Conservation (phyloP, 2,888 invertebrate genomes). For the Cenopis cana region DNA sequence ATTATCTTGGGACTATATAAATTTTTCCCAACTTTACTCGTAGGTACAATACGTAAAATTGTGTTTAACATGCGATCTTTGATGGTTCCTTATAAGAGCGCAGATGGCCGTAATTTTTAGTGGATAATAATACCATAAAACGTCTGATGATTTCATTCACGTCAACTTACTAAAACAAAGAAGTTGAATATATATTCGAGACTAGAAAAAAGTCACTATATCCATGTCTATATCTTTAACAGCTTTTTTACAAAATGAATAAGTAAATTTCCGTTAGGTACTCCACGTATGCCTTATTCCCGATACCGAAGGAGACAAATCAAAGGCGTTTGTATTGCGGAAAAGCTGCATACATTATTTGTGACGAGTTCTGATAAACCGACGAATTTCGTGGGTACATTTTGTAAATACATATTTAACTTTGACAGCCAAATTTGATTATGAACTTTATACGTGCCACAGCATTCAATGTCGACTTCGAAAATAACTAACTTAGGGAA, state of each 20-base stretch:
- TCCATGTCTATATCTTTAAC: neutral
- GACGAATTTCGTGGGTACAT: constrained; percentile 54
- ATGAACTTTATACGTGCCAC: constrained; percentile 8
- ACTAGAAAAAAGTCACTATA: too few relatives aligned
- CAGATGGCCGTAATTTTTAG: too few relatives aligned
- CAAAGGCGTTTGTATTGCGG: constrained; percentile 69
- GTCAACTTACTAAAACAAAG: too few relatives aligned
- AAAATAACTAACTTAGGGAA: neutral
- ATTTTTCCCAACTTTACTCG: too few relatives aligned
- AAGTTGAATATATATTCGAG: too few relatives aligned
- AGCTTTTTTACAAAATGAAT: neutral
- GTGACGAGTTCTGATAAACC: constrained; percentile 59
- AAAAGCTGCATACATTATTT: constrained; percentile 69
- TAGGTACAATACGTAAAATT: too few relatives aligned
- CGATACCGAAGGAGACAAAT: constrained; percentile 60
- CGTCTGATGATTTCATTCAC: too few relatives aligned
- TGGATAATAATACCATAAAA: too few relatives aligned
- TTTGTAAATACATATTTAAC: constrained; percentile 41
- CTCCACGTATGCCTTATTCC: constrained; percentile 48
- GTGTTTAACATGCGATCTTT: too few relatives aligned
- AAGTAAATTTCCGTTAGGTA: constrained; percentile 6
- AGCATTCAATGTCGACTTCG: constrained; percentile 13
- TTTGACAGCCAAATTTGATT: constrained; percentile 26
- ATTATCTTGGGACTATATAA: too few relatives aligned
- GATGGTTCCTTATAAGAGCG: too few relatives aligned